Evolutionary conservation across 1,140 invertebrate genomes (phyloP), one percentile per base, ranked within the genome.

Genomic region (Drosophila pectinifera): DNA sequence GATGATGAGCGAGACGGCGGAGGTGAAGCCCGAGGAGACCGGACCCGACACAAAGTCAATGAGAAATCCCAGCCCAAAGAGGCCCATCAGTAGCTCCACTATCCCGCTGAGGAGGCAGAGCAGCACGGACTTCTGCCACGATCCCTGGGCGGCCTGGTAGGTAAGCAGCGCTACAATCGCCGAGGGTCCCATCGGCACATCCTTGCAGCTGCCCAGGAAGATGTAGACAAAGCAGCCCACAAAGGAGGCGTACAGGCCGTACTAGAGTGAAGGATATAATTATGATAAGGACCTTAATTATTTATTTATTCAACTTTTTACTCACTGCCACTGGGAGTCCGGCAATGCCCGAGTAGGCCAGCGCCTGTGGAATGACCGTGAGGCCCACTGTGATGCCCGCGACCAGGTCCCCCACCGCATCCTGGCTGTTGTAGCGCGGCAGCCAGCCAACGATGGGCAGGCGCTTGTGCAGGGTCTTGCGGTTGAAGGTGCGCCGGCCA

Each of bases 31-130:
- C 11, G 96, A 97, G 13, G 97, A 97, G 0, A 98, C 98, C 0
- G 98, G 97, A 5, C 96, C 96, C 0, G 97, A 98, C 1, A 99
- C 97, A 92, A 98, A 99, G 92, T 98, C 97, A 51, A 98, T 96
- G 31, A 99, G 93, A 91, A 98, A 98, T 45, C 98, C 97, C 72
- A 98, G 93, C 43, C 98, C 97, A 34, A 98, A 94, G 20, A 98
- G 85, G 2, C 97, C 97, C 96, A 98, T 97, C 4, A 97, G 69
- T 5, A 98, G 89, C 83, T 98, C 96, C 1, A 98, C 94, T 31
- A 96, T 80, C 2, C 98, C 98, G 20, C 94, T 94, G 0, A 98
- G 92, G 65, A 99, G 96, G 58, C 95, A 95, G 3, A 98, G 93
- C 4, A 98, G 92, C 5, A 98, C 94, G 0, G 97, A 97, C 83